Evolutionary conservation across 2,797 vertebrate species (phyloP), one percentile per base, ranked within the genome.

Genomic region (Acanthis flammea): DNA sequence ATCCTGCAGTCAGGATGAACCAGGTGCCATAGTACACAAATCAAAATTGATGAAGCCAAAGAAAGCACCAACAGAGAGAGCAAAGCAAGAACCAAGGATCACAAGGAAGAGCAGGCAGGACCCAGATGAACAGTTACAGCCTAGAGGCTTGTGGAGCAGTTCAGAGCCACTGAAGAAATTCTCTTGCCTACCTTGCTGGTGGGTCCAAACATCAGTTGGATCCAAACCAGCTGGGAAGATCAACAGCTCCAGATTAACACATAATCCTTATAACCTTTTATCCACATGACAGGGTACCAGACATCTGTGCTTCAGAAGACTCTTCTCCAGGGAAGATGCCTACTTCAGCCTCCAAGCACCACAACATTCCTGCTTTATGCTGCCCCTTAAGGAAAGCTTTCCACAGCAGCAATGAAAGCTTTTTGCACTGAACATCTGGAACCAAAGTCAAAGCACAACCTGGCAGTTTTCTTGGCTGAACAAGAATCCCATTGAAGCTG

Each of bases 371-470:
- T 55, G 58, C 45, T 94, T 94, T 80, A 90, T 51, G 76, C 5
- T 84, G 79, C 92, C 90, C 90, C 90, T 72, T 72, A 95, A 90
- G 94, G 55, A 92, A 95, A 94, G 73, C 66, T 95, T 92, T 94
- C 72, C 82, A 75, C 19, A 80, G 87, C 65, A 84, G 79, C 82
- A 83, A 50, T 55, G 87, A 92, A 95, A 96, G 90, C 58, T 92
- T 95, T 88, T 47, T 90, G 47, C 86, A 86, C 66, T 78, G 54
- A 96, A 94, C 93, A 96, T 86, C 94, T 95, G 91, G 91, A 94
- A 83, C 31, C 68, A 72, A 96, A 96, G 91, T 88, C 87, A 88
- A 92, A 96, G 82, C 82, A 95, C 76, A 95, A 90, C 82, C 79
- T 90, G 73, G 70, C 86, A 92, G 73, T 78, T 95, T 81, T 86